Conservation (phyloP, 2,113 vertebrate species). For the Albula glossodonta region DNA sequence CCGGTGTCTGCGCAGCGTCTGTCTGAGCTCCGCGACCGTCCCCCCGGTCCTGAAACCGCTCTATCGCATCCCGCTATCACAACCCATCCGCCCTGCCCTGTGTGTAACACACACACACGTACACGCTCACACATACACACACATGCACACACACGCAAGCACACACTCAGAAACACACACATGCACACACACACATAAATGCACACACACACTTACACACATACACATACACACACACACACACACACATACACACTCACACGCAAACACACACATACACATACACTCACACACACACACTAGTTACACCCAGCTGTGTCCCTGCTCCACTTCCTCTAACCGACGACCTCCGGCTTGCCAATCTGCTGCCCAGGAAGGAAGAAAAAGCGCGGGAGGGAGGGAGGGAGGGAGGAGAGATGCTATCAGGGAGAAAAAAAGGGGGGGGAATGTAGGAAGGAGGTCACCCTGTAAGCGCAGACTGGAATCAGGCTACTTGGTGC, state of each 20-base stretch:
- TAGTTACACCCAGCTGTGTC: constrained; percentile 75
- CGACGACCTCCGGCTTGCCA: constrained; percentile 73
- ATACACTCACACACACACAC: constrained; percentile 51
- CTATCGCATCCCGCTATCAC: constrained; percentile 37
- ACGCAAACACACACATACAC: constrained; percentile 31
- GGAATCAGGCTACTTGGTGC: background rate
- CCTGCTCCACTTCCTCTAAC: constrained; percentile 66
- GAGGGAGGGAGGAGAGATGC: constrained; percentile 9
- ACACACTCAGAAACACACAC: background rate
- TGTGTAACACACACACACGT: background rate
- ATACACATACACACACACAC: background rate
- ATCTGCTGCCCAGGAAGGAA: constrained; percentile 51
- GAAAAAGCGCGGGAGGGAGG: constrained; percentile 11
- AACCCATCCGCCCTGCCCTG: background rate
- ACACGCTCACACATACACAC: background rate
- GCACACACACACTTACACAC: background rate
- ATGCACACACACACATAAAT: background rate
- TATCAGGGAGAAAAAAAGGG: constrained; percentile 37
- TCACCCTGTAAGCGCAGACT: background rate
- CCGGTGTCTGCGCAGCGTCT: constrained; percentile 76
- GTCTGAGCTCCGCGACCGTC: constrained; percentile 72
- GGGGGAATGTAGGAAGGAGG: constrained; percentile 30
- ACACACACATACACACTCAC: constrained; percentile 34
- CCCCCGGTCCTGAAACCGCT: constrained; percentile 58
- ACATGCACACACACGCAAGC: background rate